Conservation (phyloP, 2,797 vertebrate genomes). For the Tragopan temminckii region DNA sequence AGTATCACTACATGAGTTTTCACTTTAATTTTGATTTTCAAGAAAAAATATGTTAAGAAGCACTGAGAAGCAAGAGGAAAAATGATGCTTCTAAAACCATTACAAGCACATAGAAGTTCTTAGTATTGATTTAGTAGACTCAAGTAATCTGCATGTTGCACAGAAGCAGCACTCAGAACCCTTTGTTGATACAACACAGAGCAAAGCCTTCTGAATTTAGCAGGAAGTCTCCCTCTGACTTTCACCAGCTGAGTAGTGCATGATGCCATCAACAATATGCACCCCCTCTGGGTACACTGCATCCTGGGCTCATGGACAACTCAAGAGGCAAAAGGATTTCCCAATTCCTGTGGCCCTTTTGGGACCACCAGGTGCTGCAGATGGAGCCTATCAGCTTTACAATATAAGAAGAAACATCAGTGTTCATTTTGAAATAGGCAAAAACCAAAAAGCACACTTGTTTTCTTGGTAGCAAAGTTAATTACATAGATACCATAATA, state of each 20-base stretch:
- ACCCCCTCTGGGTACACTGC: background rate
- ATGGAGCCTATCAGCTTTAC: background rate
- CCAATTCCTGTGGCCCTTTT: fast-evolving
- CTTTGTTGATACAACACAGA: background rate
- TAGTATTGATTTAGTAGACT: background rate
- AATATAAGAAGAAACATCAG: background rate
- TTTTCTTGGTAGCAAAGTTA: background rate
- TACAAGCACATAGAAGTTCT: background rate
- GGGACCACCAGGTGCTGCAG: background rate
- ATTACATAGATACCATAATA: background rate
- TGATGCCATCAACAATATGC: background rate
- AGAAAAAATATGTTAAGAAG: background rate
- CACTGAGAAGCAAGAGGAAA: background rate
- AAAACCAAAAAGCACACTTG: background rate
- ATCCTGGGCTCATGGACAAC: background rate
- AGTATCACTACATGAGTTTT: background rate
- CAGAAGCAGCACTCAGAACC: background rate
- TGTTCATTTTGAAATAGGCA: background rate
- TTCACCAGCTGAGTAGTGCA: background rate
- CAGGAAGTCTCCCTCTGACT: background rate
- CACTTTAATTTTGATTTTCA: background rate
- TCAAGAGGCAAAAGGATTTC: background rate
- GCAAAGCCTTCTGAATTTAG: background rate
- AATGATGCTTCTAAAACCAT: background rate
- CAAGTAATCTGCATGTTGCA: background rate